Conservation (phyloP, 2,113 vertebrate genomes). For the Ictalurus punctatus region DNA sequence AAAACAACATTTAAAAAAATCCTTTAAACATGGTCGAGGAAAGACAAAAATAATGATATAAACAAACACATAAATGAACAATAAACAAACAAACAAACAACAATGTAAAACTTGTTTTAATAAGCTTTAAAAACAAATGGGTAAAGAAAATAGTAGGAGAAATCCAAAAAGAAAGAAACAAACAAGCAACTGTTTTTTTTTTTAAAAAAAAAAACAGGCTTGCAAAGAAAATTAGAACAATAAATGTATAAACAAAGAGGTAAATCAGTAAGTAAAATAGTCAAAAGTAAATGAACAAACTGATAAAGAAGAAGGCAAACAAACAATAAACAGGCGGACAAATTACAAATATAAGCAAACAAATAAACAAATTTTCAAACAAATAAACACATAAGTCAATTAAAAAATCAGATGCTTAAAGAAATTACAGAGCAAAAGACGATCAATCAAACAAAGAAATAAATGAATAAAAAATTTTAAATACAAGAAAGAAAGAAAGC, state of each 20-base stretch:
- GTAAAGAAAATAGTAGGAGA: background rate
- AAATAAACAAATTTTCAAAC: background rate
- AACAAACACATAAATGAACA: no score
- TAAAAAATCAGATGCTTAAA: background rate
- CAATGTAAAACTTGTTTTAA: background rate
- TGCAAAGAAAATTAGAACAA: background rate
- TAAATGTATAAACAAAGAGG: no score
- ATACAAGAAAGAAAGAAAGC: background rate
- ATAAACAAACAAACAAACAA: background rate
- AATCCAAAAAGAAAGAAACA: background rate
- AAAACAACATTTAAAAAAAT: no score
- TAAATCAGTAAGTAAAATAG: background rate
- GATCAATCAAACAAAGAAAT: background rate
- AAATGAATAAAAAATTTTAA: background rate
- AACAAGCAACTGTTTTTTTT: no score
- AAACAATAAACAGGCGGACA: background rate
- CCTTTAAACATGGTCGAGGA: background rate
- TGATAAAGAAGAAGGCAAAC: background rate
- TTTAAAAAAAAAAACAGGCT: background rate
- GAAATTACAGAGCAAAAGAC: background rate
- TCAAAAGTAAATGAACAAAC: background rate
- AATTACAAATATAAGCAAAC: background rate
- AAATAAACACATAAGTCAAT: background rate
- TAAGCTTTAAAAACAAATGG: no score
- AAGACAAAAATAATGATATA: background rate